Base-by-base conservation (phyloP, 2,888 invertebrate species). In the Eurytoma californica region DNA sequence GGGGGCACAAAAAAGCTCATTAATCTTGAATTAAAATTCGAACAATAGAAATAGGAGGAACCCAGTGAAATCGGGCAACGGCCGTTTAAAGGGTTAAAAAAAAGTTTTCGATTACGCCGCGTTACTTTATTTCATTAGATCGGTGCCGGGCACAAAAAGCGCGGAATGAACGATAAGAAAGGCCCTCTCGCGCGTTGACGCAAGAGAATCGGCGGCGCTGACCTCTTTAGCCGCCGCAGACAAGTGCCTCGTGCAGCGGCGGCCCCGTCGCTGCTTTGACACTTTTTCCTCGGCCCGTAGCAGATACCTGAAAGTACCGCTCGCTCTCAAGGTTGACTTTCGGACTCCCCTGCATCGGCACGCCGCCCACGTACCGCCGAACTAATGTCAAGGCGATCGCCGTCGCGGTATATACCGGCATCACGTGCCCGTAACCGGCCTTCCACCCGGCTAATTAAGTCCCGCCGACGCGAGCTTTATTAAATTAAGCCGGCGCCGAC, bases 301-400 rank as follows among this genome's bases (percentile, higher is more conserved):
- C 49, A 72, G 70, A 70, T 77, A 66, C 65, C 58, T 58, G 65
- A 53, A 66, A 72, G 66, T 77, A 77, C 77, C 77, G 77, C 66
- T 77, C n/a, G n/a, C 63, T 73, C 24, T 72, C 73, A 74, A 79
- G 73, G 73, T 58, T 79, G 74, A 61, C 51, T 69, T 65, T 65
- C 49, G 63, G 61, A 79, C 70, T 30, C 39, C 60, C 73, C 49
- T 47, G 67, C 58, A 24, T 18, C 53, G 30, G 28, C 53, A 70
- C 72, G 77, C 79, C 79, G 55, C 70, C 79, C 79, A 79, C 79
- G 74, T 79, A 77, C 24, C 47, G 14, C n/a, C 5, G 63, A 51
- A 65, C 65, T 61, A 75, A 68, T 75, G 75, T 75, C 68, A 65
- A 77, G 65, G 70, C 63, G 47, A 61, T n/a, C 12, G 66, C 20